Conservation (phyloP, 1,140 invertebrate genomes). For the Drosophila mauritiana region DNA sequence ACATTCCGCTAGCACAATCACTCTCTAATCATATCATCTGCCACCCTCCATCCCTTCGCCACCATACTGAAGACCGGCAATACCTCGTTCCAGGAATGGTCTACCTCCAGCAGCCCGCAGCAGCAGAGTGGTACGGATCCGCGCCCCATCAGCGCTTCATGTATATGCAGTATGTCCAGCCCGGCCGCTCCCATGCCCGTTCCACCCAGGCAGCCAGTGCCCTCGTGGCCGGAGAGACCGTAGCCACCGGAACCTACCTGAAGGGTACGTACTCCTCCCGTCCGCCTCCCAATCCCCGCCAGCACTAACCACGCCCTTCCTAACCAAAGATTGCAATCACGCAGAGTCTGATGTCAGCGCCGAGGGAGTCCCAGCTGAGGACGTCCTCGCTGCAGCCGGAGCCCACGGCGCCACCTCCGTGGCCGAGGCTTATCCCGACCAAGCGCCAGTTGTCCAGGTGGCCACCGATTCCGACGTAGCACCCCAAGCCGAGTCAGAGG, state of each 20-base stretch:
- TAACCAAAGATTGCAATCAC: conserved; percentile 83
- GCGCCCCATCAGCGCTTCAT: conserved; percentile 79
- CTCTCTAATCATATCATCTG: conserved; percentile 8
- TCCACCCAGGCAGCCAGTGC: conserved; percentile 79
- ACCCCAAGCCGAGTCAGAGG: conserved; percentile 26
- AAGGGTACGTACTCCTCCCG: conserved; percentile 63
- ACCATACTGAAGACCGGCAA: conserved; percentile 66
- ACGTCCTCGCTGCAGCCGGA: conserved; percentile 65
- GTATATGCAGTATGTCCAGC: conserved; percentile 83
- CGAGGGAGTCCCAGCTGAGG: conserved; percentile 60
- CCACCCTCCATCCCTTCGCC: background rate
- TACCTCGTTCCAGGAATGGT: conserved; percentile 80
- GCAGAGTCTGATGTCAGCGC: conserved; percentile 67
- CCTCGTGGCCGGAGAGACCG: conserved; percentile 77
- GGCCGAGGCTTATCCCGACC: conserved; percentile 79
- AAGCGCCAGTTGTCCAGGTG: conserved; percentile 65
- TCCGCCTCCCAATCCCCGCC: background rate
- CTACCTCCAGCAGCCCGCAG: conserved; percentile 76
- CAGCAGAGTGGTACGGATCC: conserved; percentile 67
- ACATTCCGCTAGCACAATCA: conserved; percentile 5
- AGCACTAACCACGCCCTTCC: conserved; percentile 46
- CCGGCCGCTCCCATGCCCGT: conserved; percentile 68
- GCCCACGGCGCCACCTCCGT: conserved; percentile 72
- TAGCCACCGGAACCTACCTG: conserved; percentile 81
- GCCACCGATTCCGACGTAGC: conserved; percentile 42